A percentile compares a stretch with the other conserved stretches of the same genome.
Evolutionary conservation across 2,888 invertebrate genomes (phyloP).

Genomic region (Tolmerus cingulatus): DNA sequence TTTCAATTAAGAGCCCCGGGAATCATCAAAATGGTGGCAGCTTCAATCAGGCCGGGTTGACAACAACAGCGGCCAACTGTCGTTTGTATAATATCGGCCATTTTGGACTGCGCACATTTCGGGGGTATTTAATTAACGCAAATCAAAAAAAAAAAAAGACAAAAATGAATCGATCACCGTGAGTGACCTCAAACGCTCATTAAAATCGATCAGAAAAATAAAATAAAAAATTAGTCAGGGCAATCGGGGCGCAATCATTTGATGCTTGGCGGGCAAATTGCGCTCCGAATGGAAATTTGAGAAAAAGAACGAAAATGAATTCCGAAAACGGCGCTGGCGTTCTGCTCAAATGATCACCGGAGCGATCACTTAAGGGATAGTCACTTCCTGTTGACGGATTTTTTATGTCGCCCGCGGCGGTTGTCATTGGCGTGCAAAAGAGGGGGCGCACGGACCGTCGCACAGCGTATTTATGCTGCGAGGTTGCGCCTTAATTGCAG

Average conservation of each 20-base stretch:
- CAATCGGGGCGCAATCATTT: slow-evolving; percentile 7
- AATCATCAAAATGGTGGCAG: slow-evolving; percentile 12
- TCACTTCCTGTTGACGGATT: slow-evolving; percentile 48
- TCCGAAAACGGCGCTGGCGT: slow-evolving; percentile 5
- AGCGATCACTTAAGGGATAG: slow-evolving; percentile 45
- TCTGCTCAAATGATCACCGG: slow-evolving; percentile 47
- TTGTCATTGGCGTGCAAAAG: not conserved
- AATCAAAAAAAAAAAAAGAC: not conserved
- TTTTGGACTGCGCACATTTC: not conserved
- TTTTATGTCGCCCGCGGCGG: slow-evolving; percentile 20
- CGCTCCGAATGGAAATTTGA: not conserved
- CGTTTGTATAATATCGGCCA: not conserved
- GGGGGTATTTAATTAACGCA: slow-evolving; percentile 17
- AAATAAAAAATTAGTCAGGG: slow-evolving; percentile 14
- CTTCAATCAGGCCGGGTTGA: not conserved
- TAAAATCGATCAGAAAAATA: slow-evolving; percentile 11
- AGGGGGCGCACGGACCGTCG: not conserved
- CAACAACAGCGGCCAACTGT: not conserved
- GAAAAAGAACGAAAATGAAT: slow-evolving; percentile 3
- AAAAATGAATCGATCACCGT: not conserved
- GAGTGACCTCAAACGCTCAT: slow-evolving; percentile 12
- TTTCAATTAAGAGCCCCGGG: slow-evolving; percentile 7
- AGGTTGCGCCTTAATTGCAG: slow-evolving; percentile 6
- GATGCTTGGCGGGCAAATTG: slow-evolving; percentile 9
- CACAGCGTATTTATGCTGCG: not conserved